Percentiles rank a stretch among this genome's conserved stretches.
Conservation (phyloP, 2,113 vertebrate genomes). For the Zosterops pallidus region DNA sequence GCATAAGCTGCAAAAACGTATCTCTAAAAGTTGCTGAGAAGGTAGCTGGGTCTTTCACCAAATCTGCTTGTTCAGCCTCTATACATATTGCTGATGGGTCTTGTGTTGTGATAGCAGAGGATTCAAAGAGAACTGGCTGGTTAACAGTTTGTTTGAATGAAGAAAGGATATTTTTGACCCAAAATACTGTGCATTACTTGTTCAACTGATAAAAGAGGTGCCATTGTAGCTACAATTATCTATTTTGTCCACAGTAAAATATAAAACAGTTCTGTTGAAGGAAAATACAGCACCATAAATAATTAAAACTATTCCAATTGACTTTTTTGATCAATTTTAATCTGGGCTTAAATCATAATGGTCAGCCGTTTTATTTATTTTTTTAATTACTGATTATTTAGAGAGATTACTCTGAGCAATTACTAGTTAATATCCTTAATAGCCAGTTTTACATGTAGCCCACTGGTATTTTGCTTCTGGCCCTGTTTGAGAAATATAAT, state of each 20-base stretch:
- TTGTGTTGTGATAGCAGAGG: not conserved
- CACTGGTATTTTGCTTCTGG: conserved; percentile 38
- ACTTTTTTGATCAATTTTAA: conserved; percentile 58
- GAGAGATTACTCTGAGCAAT: conserved; percentile 66
- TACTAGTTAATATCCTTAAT: conserved; percentile 68
- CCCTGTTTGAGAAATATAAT: conserved; percentile 60
- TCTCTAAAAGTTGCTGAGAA: not conserved
- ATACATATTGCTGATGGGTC: not conserved
- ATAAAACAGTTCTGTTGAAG: not conserved
- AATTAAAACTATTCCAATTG: conserved; percentile 63
- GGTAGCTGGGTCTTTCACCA: not conserved
- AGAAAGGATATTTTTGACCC: not conserved
- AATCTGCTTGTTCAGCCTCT: not conserved
- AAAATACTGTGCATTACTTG: not conserved
- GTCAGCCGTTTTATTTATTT: conserved; percentile 65
- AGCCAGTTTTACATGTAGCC: conserved; percentile 59
- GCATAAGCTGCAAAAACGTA: not conserved
- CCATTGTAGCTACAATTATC: conserved; percentile 30
- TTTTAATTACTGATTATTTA: conserved; percentile 73
- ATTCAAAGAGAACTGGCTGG: not conserved
- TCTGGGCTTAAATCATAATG: conserved; percentile 61
- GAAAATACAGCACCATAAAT: conserved; percentile 48
- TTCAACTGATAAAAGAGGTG: not conserved
- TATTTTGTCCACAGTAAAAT: conserved; percentile 29
- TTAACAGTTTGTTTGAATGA: not conserved